phyloP scores from a whole-genome alignment of 2,113 vertebrate genomes.

The Ictalurus furcatus region DNA sequence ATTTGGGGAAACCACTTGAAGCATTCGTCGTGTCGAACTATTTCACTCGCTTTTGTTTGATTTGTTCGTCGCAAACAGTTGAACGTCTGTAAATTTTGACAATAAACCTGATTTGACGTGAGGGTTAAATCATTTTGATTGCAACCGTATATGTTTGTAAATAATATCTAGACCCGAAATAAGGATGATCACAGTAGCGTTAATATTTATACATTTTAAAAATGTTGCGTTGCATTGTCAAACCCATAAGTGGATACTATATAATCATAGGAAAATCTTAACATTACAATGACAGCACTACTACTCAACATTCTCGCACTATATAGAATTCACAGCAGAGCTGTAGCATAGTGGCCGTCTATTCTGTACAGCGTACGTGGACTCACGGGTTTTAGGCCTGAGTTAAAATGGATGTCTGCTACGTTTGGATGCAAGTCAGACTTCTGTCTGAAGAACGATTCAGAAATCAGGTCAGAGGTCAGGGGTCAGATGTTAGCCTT shows the following conservation, averaged over 20 bases:
- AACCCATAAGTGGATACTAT: not conserved
- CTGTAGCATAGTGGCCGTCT: not conserved
- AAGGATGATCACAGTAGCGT: not conserved
- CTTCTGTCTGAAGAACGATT: not conserved
- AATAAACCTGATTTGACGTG: no score
- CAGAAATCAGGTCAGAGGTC: not conserved
- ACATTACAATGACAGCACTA: not conserved
- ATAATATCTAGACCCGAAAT: not conserved
- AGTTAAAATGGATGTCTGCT: not conserved
- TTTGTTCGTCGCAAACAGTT: no score
- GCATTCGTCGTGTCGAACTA: no score
- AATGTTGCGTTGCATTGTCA: not conserved
- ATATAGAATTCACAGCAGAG: not conserved
- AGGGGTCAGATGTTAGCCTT: not conserved
- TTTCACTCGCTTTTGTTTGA: no score
- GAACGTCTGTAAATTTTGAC: no score
- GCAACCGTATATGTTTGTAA: not conserved
- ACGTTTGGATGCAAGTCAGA: not conserved
- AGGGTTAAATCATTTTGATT: no score
- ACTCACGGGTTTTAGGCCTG: not conserved
- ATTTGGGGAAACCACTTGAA: no score
- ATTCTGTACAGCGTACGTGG: not conserved
- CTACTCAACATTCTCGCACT: no score
- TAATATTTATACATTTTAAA: not conserved
- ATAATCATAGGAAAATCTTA: not conserved